Base-by-base conservation (phyloP, 2,113 vertebrate species). In the Henicopernis longicauda region DNA sequence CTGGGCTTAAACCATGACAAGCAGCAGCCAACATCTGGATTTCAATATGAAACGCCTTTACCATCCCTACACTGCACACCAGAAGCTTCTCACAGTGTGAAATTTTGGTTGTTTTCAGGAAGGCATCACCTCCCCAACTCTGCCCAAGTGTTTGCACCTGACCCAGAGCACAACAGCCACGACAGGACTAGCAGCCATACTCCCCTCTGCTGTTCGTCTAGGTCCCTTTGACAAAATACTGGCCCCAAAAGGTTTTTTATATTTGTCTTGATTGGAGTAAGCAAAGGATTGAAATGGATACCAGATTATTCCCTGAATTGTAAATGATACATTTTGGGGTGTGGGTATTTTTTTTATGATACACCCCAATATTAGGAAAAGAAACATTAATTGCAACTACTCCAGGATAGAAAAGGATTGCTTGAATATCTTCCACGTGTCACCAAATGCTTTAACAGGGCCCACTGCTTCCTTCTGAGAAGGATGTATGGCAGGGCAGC, bases 241-340 rank as follows among this genome's bases (percentile, higher is more conserved):
- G 13, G 0, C 4, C 16, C 1, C 2, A 45, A 90, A 52, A 63
- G 0, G 0, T n/a, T 85, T 87, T 82, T 55, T 4, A 4, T 78
- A 11, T 66, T 94, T 86, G 16, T 12, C 17, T 38, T 79, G 21
- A 54, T 71, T 67, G 5, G 4, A 71, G 16, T 49, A 74, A 57
- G 5, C 4, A 61, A 67, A 71, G 29, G 1, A 54, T 36, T 58
- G 26, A 74, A 79, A 74, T 25, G 9, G 4, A 49, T 58, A n/a
- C 9, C 5, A 61, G 7, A 78, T 32, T 82, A 67, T 58, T 54
- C 18, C 6, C 16, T 55, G 44, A 86, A 72, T 25, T 57, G 12
- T 7, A 65, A 78, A 83, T 19, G 3, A 11, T 55, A 20, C 2
- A 15, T 81, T 81, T 77, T 42, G 25, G 10, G 6, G 52, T 7